Evolutionary conservation across 2,888 invertebrate species (phyloP), one percentile per base, ranked within the genome.

Genomic region (Cancer borealis): DNA sequence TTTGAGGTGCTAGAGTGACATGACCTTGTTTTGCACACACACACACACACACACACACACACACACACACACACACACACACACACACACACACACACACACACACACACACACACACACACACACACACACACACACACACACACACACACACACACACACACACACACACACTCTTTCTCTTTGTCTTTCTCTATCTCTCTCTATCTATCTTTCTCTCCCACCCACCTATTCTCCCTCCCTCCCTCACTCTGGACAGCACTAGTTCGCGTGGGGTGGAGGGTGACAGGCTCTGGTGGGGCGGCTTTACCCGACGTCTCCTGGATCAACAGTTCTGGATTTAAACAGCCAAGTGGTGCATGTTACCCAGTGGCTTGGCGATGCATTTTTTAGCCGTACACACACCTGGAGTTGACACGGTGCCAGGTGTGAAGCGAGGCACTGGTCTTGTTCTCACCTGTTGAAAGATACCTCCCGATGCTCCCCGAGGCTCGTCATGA

Each of bases 121-220:
- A 6, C 66, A 6, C 10, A 66, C 66, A 66, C 66, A 66, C 66
- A 66, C 66, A 66, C 66, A 66, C 66, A 66, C 66, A 66, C 66
- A 66, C 66, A 66, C 66, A 66, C 66, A 66, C 66, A 66, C 66
- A 66, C 73, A 73, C 73, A 73, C 73, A 73, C 73, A 73, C 73
- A 73, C 73, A 73, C 73, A 73, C 73, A 73, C 73, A 73, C 49
- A 6, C 49, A 6, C 49, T 49, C 49, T 49, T 10, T 49, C 49
- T 49, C 49, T 49, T 10, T 49, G 6, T 49, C 49, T 49, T 10
- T 49, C 49, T 49, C 3, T 49, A 8, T 49, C 49, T 49, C 49
- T 49, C 54, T 54, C 54, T 54, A 12, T 54, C 54, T 54, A 12
- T 54, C 54, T 54, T 17, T 54, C 12, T 54, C 54, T 54, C 54